These are phyloP conservation scores for Hyposmocoma kahamanoa DNA, from an alignment of 1,140 invertebrate genomes.

Conservation along the genomic window DNA sequence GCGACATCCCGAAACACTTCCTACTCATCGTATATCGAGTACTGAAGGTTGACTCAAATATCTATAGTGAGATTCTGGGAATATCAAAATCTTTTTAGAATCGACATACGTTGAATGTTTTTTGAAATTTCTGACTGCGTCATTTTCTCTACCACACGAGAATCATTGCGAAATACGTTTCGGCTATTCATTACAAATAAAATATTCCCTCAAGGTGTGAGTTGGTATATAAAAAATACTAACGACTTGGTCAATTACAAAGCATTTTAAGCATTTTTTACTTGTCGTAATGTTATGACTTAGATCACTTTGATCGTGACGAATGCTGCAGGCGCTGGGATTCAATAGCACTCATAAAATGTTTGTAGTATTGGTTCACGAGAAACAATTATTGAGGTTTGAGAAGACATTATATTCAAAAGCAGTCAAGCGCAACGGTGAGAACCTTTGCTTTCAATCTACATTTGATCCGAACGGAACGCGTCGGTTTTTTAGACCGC, in stretches of 20 bases:
- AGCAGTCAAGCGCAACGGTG: conserved; percentile 62
- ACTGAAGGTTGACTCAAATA: no score
- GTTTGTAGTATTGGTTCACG: conserved; percentile 66
- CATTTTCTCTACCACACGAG: no score
- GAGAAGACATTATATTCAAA: conserved; percentile 50
- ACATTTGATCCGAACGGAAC: conserved; percentile 61
- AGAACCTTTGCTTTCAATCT: conserved; percentile 63
- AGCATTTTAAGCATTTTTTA: conserved; percentile 39
- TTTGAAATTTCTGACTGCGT: no score
- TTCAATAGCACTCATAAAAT: conserved; percentile 18
- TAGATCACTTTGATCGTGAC: conserved; percentile 51
- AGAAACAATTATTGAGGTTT: conserved; percentile 63
- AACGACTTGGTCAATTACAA: conserved; percentile 25
- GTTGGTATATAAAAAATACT: neutral
- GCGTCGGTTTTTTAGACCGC: conserved; percentile 50
- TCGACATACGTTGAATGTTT: no score
- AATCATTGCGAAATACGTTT: no score
- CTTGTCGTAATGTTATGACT: conserved; percentile 38
- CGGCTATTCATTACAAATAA: no score
- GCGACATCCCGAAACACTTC: no score
- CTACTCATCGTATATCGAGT: no score
- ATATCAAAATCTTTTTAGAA: no score
- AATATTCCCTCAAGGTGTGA: no score
- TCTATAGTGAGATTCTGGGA: no score
- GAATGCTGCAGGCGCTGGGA: conserved; percentile 34